These are phyloP conservation scores for Hippocampus comes DNA, from an alignment of 2,113 vertebrate species.

Conservation along the genomic window DNA sequence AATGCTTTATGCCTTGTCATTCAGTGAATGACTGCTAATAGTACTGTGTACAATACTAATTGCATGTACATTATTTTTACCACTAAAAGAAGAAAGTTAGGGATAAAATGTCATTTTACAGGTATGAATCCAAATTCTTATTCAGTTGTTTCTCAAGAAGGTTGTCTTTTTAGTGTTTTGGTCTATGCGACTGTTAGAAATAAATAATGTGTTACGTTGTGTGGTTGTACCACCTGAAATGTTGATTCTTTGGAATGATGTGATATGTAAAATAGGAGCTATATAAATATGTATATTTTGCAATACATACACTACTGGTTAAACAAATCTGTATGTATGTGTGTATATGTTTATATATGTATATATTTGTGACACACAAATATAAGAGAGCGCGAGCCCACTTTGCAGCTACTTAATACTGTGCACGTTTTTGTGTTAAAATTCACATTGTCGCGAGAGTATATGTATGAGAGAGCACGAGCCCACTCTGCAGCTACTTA, in stretches of 20 bases:
- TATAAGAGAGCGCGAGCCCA: too few species aligned
- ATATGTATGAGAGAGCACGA: too few species aligned
- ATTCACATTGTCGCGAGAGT: too few species aligned
- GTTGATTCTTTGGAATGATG: not conserved
- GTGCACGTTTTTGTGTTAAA: too few species aligned
- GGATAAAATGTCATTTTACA: conserved; percentile 20
- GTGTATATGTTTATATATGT: too few species aligned
- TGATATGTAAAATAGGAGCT: too few species aligned
- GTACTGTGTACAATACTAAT: conserved; percentile 31
- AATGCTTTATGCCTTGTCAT: conserved; percentile 52
- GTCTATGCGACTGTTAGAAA: conserved; percentile 22
- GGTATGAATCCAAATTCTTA: conserved; percentile 41
- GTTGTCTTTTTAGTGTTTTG: conserved; percentile 24
- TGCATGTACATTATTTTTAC: conserved; percentile 29
- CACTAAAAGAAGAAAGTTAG: conserved; percentile 22
- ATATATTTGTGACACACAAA: too few species aligned
- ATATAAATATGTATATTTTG: too few species aligned
- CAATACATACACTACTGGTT: too few species aligned
- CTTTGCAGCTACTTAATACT: too few species aligned
- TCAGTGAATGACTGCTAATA: conserved; percentile 61
- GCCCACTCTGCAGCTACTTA: too few species aligned
- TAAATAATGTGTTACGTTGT: not conserved
- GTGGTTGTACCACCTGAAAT: not conserved
- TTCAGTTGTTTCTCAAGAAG: conserved; percentile 24
- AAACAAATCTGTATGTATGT: too few species aligned